A percentile compares a stretch with the other conserved stretches of the same genome.
phyloP scores from a whole-genome alignment of 2,888 invertebrate species.

The Agrotis exclamationis region DNA sequence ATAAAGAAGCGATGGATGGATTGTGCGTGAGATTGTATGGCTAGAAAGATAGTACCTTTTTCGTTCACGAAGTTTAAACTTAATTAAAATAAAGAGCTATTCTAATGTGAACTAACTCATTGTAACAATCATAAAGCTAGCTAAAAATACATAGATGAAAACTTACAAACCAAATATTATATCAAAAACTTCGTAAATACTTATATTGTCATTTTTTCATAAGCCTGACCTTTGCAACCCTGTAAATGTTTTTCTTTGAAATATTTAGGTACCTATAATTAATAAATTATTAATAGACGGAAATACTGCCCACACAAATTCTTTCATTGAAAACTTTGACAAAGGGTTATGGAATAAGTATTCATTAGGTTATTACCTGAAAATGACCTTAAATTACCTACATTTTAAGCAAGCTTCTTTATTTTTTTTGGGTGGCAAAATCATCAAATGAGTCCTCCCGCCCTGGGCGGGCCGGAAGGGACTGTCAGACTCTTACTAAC shows the following conservation, averaged over 20 bases:
- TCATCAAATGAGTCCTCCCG: no score
- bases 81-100: neutral
- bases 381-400: no score
- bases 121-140: neutral
- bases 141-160: neutral
- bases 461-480: no score
- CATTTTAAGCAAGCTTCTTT: no score
- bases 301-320: slow-evolving; percentile 6
- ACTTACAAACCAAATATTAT: neutral
- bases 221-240: slow-evolving; percentile 4
- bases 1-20: neutral
- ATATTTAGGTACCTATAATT: neutral
- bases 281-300: slow-evolving; percentile 17
- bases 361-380: no score
- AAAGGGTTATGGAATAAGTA: no score
- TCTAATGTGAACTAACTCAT: no score
- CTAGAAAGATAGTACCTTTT: neutral
- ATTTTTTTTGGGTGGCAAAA: no score
- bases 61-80: no score
- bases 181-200: neutral
- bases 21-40: neutral
- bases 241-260: slow-evolving; percentile 1
- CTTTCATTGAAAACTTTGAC: neutral
- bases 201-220: neutral
- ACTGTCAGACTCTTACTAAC: no score